Base-by-base conservation (phyloP, 2,888 invertebrate genomes). In the Hypsopygia costalis region DNA sequence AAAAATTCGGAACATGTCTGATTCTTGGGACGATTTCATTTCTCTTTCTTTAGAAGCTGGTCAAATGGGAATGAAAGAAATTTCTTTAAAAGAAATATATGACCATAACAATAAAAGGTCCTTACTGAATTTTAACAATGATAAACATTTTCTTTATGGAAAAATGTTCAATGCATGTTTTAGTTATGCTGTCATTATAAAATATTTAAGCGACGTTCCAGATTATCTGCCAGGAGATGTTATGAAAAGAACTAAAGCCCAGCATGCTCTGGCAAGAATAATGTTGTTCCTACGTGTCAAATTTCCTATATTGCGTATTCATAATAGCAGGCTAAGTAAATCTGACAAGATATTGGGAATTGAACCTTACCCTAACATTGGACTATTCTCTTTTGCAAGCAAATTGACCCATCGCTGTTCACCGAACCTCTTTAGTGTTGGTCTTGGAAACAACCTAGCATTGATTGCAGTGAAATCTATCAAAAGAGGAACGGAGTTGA, bases 381-480 rank as follows among this genome's bases (percentile, higher is more conserved):
- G 55, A 11, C 40, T 46, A 10, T 67, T 51, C 38, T 42, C 62
- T 1, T 55, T 67, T 7, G 44, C 51, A 34, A 54, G 65, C 3
- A 65, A 66, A 49, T 9, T 69, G 22, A 51, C 44, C 12, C 43
- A 51, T 10, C 50, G 52, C 1, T 69, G 67, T 34, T 36, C 28
- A 1, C 50, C 65, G 0, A 69, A 69, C 45, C 34, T 47, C 1
- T 3, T 58, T 27, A 40, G 38, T 3, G 27, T 52, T 1, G 51
- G 50, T 9, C 31, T 60, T 0, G 52, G 58, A 28, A 50, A 62
- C 5, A 45, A 47, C 34, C 33, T 56, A 6, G 55, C 50, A 6
- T 44, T 66, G 11, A 44, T 66, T 11, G 61, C 67, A 0, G 1
- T 55, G 0, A 40, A 47, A 32, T 54, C 63, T 3, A 57, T 69